These are phyloP conservation scores for Poecile atricapillus DNA, from an alignment of 2,113 vertebrate genomes.

Conservation along the genomic window DNA sequence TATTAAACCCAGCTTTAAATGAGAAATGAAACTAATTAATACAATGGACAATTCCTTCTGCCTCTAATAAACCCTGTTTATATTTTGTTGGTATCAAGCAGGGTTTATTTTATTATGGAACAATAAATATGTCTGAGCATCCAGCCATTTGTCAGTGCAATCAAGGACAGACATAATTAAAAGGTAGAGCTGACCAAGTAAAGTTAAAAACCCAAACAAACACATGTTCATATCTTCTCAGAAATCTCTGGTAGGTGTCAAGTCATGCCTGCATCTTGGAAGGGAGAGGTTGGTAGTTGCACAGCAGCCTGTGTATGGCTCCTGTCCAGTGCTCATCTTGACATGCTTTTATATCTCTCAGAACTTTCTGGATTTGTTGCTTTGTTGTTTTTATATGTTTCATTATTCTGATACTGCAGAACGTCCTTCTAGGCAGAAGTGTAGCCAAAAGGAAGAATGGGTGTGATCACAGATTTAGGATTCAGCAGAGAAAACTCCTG, in stretches of 20 bases:
- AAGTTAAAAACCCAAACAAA: background rate
- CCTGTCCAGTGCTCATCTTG: background rate
- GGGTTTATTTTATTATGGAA: constrained; percentile 4
- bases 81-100: background rate
- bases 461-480: background rate
- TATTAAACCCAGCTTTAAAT: constrained; percentile 11
- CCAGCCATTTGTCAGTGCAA: background rate
- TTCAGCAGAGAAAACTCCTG: background rate
- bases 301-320: background rate
- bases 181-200: background rate
- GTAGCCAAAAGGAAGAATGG: background rate
- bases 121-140: background rate
- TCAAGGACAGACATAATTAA: background rate
- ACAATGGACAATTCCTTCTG: background rate
- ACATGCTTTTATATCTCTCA: background rate
- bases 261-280: background rate
- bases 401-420: background rate
- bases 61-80: constrained; percentile 16
- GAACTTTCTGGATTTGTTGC: background rate
- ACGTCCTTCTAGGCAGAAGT: background rate
- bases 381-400: background rate
- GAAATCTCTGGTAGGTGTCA: background rate
- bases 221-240: background rate
- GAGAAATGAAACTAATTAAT: constrained; percentile 23
- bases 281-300: background rate